A percentile compares a stretch with the other conserved stretches of the same genome.
These are phyloP conservation scores for Gymnopithys bicolor DNA, from an alignment of 2,797 vertebrate species.

Conservation along the genomic window DNA sequence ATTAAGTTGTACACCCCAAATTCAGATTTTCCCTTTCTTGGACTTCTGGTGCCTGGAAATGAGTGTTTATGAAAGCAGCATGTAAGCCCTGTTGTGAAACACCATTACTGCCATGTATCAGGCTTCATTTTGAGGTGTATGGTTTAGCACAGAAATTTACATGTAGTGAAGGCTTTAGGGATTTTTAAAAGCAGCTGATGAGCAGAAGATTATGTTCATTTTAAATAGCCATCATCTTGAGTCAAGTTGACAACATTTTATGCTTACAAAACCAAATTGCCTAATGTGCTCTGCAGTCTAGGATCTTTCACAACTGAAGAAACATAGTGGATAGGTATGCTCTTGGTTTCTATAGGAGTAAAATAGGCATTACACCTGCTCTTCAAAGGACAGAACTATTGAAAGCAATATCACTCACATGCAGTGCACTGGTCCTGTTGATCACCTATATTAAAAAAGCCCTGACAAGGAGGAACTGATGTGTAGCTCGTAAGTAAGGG, in stretches of 20 bases:
- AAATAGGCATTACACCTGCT: neutral
- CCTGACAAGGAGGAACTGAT: neutral
- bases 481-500: neutral
- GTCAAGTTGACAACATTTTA: neutral
- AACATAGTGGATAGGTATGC: fast-evolving
- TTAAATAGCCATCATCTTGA: neutral
- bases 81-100: neutral
- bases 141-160: neutral
- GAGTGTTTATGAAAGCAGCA: neutral
- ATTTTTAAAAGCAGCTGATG: neutral
- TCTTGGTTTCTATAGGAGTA: neutral
- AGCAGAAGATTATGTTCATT: neutral
- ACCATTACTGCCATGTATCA: neutral
- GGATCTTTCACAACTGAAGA: neutral
- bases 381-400: neutral
- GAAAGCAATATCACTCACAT: neutral
- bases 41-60: neutral
- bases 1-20: neutral
- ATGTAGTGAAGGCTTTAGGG: neutral
- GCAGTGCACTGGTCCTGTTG: neutral
- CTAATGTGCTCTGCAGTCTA: neutral
- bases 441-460: neutral
- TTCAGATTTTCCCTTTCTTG: neutral
- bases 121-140: neutral
- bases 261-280: neutral